Conservation (phyloP, 1,140 invertebrate species). For the Neotoxoptera formosana region DNA sequence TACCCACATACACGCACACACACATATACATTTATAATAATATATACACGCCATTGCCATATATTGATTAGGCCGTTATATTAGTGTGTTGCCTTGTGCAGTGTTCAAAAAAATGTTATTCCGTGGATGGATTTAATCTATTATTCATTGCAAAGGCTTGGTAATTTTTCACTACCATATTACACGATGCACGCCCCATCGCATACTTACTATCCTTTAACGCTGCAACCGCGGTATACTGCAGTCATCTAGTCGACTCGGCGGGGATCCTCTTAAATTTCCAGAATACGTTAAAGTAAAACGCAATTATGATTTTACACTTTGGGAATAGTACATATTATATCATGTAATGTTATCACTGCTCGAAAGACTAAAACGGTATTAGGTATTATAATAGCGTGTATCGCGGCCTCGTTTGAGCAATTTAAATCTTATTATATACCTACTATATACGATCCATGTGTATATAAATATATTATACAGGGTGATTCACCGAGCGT, state of each 20-base stretch:
- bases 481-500: neutral
- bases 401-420: neutral
- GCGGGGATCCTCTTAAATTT: neutral
- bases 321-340: neutral
- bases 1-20: neutral
- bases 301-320: conserved; percentile 20
- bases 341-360: neutral
- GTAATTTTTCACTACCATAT: conserved; percentile 36
- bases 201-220: neutral
- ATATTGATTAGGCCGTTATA: conserved; percentile 40
- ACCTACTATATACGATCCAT: neutral
- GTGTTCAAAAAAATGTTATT: conserved; percentile 11
- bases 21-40: neutral
- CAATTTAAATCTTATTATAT: neutral
- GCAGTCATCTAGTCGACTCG: neutral
- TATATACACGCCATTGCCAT: neutral
- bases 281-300: conserved; percentile 25
- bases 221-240: no score
- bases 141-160: conserved; percentile 34
- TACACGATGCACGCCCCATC: neutral
- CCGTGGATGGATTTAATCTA: conserved; percentile 28
- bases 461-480: neutral
- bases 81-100: neutral
- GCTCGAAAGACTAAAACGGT: neutral
- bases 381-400: neutral